These are phyloP conservation scores for Nothobranchius kuhntae DNA, from an alignment of 2,113 vertebrate species.

Conservation along the genomic window DNA sequence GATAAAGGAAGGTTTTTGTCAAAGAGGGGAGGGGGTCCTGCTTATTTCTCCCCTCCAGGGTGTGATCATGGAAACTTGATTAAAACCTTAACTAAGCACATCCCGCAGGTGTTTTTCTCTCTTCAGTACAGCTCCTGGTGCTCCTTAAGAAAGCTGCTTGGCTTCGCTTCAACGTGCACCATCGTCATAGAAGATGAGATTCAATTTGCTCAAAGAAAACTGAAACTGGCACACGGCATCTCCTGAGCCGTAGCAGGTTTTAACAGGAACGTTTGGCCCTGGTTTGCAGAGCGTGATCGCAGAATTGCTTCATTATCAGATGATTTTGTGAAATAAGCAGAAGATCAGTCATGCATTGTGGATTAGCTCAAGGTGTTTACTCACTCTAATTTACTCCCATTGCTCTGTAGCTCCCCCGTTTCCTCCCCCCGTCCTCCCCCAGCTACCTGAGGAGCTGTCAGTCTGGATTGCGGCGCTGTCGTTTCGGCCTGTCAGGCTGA, in stretches of 20 bases:
- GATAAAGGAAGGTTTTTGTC: slow-evolving; percentile 65
- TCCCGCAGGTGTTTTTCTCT: slow-evolving; percentile 67
- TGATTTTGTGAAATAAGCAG: slow-evolving; percentile 1
- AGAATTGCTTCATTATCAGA: slow-evolving; percentile 26
- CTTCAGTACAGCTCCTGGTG: slow-evolving; percentile 43
- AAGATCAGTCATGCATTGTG: slow-evolving; percentile 12
- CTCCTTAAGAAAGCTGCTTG: slow-evolving; percentile 50
- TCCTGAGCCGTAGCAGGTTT: slow-evolving; percentile 36
- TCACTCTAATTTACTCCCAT: slow-evolving; percentile 37
- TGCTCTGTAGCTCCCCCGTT: slow-evolving; percentile 12
- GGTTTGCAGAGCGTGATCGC: slow-evolving; percentile 9
- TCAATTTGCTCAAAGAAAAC: slow-evolving; percentile 54
- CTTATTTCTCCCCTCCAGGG: slow-evolving; percentile 47
- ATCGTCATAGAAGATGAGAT: slow-evolving; percentile 54
- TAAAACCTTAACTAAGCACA: slow-evolving; percentile 71
- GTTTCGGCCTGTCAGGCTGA: slow-evolving; percentile 73
- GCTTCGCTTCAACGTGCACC: slow-evolving; percentile 37
- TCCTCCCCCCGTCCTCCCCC: background rate
- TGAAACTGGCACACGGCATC: slow-evolving; percentile 31
- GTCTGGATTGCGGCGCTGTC: slow-evolving; percentile 66
- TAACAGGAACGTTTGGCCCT: slow-evolving; percentile 30
- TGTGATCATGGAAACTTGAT: slow-evolving; percentile 62
- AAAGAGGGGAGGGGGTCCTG: slow-evolving; percentile 8
- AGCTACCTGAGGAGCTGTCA: slow-evolving; percentile 78
- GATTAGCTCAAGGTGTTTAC: slow-evolving; percentile 25